phyloP scores from a whole-genome alignment of 2,797 vertebrate genomes.

The Girardinus metallicus region DNA sequence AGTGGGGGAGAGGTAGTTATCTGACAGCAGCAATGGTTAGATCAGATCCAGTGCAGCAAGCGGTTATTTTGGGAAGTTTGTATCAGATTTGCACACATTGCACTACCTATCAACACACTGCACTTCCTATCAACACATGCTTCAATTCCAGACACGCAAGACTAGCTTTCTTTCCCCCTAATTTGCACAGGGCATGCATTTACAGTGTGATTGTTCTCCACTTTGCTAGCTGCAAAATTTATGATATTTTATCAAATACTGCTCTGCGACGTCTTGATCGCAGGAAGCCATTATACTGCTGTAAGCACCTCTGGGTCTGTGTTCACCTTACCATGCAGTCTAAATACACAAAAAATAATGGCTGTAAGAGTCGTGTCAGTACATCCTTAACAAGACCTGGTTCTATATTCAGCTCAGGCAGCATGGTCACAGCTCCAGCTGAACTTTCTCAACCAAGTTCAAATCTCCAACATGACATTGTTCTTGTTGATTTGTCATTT shows the following conservation, averaged over 20 bases:
- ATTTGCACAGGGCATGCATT: neutral
- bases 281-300: neutral
- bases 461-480: too few species aligned
- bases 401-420: neutral
- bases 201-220: neutral
- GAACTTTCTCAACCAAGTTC: too few species aligned
- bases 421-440: neutral
- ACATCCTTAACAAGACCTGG: neutral
- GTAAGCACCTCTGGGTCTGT: neutral
- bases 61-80: neutral
- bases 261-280: neutral
- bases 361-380: neutral
- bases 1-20: conserved; percentile 15
- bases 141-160: neutral
- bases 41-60: neutral
- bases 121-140: neutral
- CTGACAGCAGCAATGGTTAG: neutral
- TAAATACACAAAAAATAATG: neutral
- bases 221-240: neutral
- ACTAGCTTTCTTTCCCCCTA: neutral
- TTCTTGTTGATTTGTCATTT: too few species aligned
- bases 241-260: neutral
- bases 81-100: neutral
- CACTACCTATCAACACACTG: neutral
- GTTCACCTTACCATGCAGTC: neutral